Evolutionary conservation across 2,888 invertebrate species (phyloP).

Genomic region (Phytoseiulus persimilis): DNA sequence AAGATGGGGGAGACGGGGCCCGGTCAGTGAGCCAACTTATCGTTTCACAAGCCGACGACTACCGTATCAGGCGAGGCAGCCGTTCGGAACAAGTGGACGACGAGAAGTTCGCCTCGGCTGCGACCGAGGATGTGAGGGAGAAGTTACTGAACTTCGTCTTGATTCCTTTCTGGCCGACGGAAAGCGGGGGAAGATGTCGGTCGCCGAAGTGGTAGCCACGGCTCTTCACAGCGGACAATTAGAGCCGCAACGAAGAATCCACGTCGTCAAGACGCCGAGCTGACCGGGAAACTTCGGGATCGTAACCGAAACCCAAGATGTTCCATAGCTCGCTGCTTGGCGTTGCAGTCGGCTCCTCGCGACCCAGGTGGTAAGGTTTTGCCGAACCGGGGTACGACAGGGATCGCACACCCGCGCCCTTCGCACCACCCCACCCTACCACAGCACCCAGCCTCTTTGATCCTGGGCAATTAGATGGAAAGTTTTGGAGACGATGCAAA

Average conservation of each 20-base stretch:
- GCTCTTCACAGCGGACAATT: background rate
- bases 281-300: background rate
- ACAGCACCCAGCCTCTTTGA: background rate
- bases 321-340: background rate
- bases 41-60: background rate
- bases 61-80: conserved; percentile 5
- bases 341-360: background rate
- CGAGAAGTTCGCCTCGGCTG: background rate
- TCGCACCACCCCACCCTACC: too few relatives aligned
- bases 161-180: background rate
- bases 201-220: background rate
- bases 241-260: background rate
- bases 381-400: background rate
- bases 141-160: background rate
- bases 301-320: background rate
- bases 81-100: background rate
- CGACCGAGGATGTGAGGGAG: background rate
- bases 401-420: background rate
- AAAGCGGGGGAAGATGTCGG: background rate
- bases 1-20: background rate
- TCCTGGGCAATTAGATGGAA: background rate
- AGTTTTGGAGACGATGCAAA: background rate
- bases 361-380: background rate
- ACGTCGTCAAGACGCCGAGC: background rate
- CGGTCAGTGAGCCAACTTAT: conserved; percentile 5